These are phyloP conservation scores for Protonibea diacanthus DNA, from an alignment of 2,797 vertebrate genomes.

Conservation along the genomic window DNA sequence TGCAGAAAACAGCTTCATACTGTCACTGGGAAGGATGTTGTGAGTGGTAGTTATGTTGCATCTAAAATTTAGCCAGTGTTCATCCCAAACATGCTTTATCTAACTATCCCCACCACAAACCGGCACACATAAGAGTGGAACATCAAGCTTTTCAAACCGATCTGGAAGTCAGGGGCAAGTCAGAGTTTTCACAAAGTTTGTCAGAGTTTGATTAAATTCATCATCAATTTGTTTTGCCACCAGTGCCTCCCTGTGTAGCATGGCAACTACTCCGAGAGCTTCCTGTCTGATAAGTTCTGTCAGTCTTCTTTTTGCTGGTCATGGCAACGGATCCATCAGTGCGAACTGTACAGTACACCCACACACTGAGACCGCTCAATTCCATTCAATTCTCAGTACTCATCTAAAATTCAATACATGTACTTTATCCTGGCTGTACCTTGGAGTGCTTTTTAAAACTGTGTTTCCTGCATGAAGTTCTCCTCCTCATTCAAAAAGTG, in stretches of 20 bases:
- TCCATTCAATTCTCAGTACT: constrained; percentile 30
- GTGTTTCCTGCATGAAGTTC: constrained; percentile 8
- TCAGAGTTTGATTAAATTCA: constrained; percentile 18
- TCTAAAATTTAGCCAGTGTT: background rate
- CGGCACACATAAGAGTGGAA: background rate
- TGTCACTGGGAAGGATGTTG: no score
- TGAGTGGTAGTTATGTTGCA: background rate
- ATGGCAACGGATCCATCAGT: constrained; percentile 19
- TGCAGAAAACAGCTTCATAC: no score
- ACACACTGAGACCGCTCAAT: constrained; percentile 33
- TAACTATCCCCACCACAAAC: background rate
- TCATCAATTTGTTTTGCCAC: constrained; percentile 15
- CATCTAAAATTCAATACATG: constrained; percentile 46
- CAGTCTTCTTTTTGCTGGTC: constrained; percentile 25
- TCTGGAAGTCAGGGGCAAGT: background rate
- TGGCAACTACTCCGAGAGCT: constrained; percentile 23
- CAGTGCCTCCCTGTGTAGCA: background rate
- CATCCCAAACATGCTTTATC: background rate
- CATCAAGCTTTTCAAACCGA: background rate
- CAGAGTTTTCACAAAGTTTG: constrained; percentile 8
- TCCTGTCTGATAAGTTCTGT: constrained; percentile 19
- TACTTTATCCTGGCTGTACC: constrained; percentile 18
- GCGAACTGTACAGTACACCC: constrained; percentile 34
- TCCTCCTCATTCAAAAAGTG: constrained; percentile 26
- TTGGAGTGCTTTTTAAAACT: constrained; percentile 43